Conservation (phyloP, 2,113 vertebrate species). For the Eulemur rufifrons region DNA sequence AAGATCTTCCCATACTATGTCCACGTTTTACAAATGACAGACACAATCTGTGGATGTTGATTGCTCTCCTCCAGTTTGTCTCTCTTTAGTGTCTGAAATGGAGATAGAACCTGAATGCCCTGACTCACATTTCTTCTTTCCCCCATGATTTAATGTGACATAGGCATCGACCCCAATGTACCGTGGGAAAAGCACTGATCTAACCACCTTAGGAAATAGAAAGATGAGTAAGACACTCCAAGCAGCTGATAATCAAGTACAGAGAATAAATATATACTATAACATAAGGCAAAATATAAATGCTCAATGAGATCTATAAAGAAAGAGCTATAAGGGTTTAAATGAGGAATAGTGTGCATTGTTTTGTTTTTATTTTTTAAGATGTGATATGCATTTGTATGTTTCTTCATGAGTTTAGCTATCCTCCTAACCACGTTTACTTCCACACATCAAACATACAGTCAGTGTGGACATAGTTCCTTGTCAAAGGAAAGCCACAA, state of each 20-base stretch:
- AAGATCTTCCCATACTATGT: neutral
- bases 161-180: neutral
- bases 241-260: neutral
- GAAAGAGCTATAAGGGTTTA: neutral
- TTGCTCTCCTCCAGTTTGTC: neutral
- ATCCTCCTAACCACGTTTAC: neutral
- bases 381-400: neutral
- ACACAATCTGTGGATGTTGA: neutral
- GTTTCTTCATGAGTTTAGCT: neutral
- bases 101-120: neutral
- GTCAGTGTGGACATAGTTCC: neutral
- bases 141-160: neutral
- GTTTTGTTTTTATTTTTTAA: neutral
- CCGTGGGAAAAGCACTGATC: neutral
- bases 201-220: neutral
- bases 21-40: neutral
- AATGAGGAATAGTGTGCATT: neutral
- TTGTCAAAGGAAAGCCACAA: neutral
- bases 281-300: neutral
- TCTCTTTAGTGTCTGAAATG: neutral
- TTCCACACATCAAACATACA: neutral
- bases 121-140: neutral
- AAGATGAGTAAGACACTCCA: neutral
- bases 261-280: neutral
- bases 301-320: neutral